phyloP scores from a whole-genome alignment of 2,888 invertebrate genomes.

The Clunio marinus region DNA sequence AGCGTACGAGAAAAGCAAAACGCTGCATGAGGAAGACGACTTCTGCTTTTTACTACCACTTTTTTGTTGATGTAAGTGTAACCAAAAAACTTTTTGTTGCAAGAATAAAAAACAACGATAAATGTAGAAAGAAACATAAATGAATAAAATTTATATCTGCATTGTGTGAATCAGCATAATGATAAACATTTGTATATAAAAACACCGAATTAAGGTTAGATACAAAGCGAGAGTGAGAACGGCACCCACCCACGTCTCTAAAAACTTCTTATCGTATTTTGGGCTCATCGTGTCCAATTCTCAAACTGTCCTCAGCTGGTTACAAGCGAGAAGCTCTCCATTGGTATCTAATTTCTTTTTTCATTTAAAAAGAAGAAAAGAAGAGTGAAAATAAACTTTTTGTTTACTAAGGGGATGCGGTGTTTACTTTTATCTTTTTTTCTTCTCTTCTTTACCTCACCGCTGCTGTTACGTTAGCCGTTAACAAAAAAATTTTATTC shows the following conservation, averaged over 20 bases:
- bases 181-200: slow-evolving; percentile 5
- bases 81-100: background rate
- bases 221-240: background rate
- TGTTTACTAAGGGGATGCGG: background rate
- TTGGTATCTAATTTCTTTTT: too few species aligned
- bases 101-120: background rate
- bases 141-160: slow-evolving; percentile 4
- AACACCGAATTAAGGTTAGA: background rate
- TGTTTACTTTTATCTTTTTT: background rate
- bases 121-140: background rate
- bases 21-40: too few species aligned
- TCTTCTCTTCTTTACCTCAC: too few species aligned
- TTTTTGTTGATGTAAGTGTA: background rate
- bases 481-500: too few species aligned
- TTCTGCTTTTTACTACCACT: too few species aligned
- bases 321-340: too few species aligned
- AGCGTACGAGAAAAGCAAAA: too few species aligned
- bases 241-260: background rate
- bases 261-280: background rate
- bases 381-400: background rate
- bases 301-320: slow-evolving; percentile 28
- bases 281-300: background rate
- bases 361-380: too few species aligned
- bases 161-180: slow-evolving; percentile 13
- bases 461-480: too few species aligned